Base-by-base conservation (phyloP, 2,888 invertebrate genomes). In the Sinohyriopsis cumingii region DNA sequence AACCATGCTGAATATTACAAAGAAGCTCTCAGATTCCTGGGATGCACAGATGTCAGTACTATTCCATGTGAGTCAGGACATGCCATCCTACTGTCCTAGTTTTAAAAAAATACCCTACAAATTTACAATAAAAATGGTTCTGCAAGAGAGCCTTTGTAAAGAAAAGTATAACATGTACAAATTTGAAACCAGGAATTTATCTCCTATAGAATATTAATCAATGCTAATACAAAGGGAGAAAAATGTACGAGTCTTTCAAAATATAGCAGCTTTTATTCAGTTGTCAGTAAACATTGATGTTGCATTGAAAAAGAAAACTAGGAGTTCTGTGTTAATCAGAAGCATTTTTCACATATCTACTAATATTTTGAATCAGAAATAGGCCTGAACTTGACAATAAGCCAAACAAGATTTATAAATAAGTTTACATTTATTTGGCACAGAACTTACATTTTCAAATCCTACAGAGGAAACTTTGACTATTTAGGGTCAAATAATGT, bases 1-100 rank as follows among this genome's bases (percentile, higher is more conserved):
- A 87, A 89, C 82, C 96, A 98, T 91, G 95, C 96, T 1, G 95
- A 95, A 82, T 99, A 98, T 92, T 99, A 99, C 91, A 94, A 97
- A 72, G 95, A 97, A 73, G 97, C 98, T 18, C 92, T 99, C 19
- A 92, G 93, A 82, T 94, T 93, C 87, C 90, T 95, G 68, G 95
- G 95, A 24, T 95, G 95, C 86, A 93, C 93, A 63, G 94, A 95
- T 9, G 87, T 95, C 56, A 92, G 92, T 24, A 93, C 93, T 15
- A 91, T 95, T 77, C 92, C 93, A 3, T 76, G 89, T 89, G 68
- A 67, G 75, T 65, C 0, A 55, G 33, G 19, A 28, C 55, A n/a
- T 20, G 24, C 20, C 6, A 20, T 12, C 55, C 19, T 24, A 54
- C 12, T 9, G 19, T 5, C 19, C 3, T 55, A 24, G 15, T 65